phyloP scores from a whole-genome alignment of 1,140 invertebrate species.

The Caenorhabditis inopinata region DNA sequence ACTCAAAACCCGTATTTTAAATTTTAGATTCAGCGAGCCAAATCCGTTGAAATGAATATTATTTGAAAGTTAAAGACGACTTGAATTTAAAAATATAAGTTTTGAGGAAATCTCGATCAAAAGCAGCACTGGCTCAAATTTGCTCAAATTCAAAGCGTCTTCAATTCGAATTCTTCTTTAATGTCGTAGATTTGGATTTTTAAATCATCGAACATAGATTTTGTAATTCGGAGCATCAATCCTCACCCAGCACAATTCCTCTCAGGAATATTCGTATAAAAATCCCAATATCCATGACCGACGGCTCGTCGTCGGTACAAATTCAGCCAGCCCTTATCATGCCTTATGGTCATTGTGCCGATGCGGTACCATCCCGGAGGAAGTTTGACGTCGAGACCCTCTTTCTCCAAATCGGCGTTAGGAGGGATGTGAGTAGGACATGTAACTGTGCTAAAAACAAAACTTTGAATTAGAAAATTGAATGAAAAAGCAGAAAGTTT shows the following conservation, averaged over 20 bases:
- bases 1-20: background rate
- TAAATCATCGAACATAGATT: too few relatives aligned
- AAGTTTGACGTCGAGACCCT: slow-evolving; percentile 35
- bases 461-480: too few relatives aligned
- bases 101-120: too few relatives aligned
- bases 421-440: slow-evolving; percentile 37
- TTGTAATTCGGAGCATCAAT: background rate
- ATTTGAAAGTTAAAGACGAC: too few relatives aligned
- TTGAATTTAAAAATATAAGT: too few relatives aligned
- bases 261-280: slow-evolving; percentile 65
- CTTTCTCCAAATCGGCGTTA: slow-evolving; percentile 38
- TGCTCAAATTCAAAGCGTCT: too few relatives aligned
- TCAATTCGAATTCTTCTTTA: too few relatives aligned
- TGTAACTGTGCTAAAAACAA: slow-evolving; percentile 26
- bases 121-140: too few relatives aligned
- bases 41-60: background rate
- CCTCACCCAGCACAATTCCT: slow-evolving; percentile 62
- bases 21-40: background rate
- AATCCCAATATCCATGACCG: slow-evolving; percentile 64
- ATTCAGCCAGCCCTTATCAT: slow-evolving; percentile 63
- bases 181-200: too few relatives aligned
- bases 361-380: slow-evolving; percentile 47
- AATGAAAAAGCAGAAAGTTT: too few relatives aligned
- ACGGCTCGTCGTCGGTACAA: slow-evolving; percentile 59
- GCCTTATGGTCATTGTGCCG: slow-evolving; percentile 57